Base-by-base conservation (phyloP, 1,140 invertebrate species). In the Nasonia giraulti region DNA sequence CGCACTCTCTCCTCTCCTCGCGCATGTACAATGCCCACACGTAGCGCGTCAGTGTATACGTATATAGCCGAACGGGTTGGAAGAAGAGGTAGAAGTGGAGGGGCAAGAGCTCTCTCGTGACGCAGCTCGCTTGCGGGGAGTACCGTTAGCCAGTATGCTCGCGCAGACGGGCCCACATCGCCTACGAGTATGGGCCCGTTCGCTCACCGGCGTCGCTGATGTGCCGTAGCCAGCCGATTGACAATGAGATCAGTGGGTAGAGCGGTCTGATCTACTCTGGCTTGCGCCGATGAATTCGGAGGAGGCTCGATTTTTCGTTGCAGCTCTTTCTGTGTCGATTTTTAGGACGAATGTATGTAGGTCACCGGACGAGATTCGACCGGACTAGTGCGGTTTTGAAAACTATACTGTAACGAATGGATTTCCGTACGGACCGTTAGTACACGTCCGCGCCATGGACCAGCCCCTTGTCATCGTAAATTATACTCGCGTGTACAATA, bases 201-300 rank as follows among this genome's bases (percentile, higher is more conserved):
- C 47, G 76, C 76, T 23, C 27, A 27, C 27, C 75, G 75, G 0
- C 44, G 27, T 78, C 84, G 69, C 80, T n/a, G 33, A 37, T 37
- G 33, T 37, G 33, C 33, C 33, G 5, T 44, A 23, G 23, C 90
- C 91, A 85, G 84, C 90, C 86, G 91, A 91, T 92, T 92, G 91
- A 92, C 92, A 92, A 92, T 92, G 91, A 86, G 90, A 92, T 90
- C 89, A 91, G 83, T 89, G 87, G 89, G 87, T 90, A 87, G 33
- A 62, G 77, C 7, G 55, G 55, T 62, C 20, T 62, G 55, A 7
- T 55, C 50, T 55, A 55, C 50, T 55, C 14, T 55, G 2, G 50
- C 12, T 4, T 6, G 33, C 5, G 33, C 5, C 33, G 33, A 37
- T 37, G 33, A 37, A 37, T 37, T 37, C 5, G 33, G 33, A 37